Evolutionary conservation across 2,797 vertebrate species (phyloP), one percentile per base, ranked within the genome.

Genomic region (Microctenopoma stevenorrisi): DNA sequence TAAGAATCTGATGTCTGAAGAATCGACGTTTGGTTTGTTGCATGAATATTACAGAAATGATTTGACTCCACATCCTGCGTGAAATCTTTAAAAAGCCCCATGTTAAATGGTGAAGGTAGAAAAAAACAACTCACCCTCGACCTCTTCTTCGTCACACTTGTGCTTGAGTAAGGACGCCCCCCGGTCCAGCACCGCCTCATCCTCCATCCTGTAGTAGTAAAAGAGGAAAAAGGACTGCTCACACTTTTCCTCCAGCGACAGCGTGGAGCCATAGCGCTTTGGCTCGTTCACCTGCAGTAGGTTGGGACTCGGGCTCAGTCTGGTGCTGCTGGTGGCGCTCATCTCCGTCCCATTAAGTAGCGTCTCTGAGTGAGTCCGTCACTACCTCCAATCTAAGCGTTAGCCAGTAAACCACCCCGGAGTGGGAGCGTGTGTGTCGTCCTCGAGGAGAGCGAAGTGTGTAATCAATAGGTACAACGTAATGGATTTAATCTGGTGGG

Each of bases 201-300:
- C 97, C 93, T 99, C 97, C 96, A 99, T 96, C 95, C 97, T 99
- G 89, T 97, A 98, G 94, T 97, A 97, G 94, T 98, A 98, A 89
- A 98, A 99, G 81, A 98, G 95, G 94, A 99, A 98, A 86, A 99
- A 98, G 93, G 97, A 98, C 92, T 95, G 96, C 92, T 98, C 95
- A 97, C 97, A 96, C 93, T 95, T 97, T 88, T 99, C 96, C 92
- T 96, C 95, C 86, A 97, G 91, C 0, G 96, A 96, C 91, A 93
- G 82, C 42, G 91, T 94, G 3, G 96, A 94, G 76, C 93, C 93
- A 81, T 95, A 95, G 87, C 93, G 83, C 81, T 81, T 93, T n/a
- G 95, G 96, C 92, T 96, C 91, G 79, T 93, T 94, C 84, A 95
- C 94, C 89, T 95, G 95, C 81, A 95, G 79, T 64, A 91, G 90